A percentile compares a stretch with the other conserved stretches of the same genome.
Conservation (phyloP, 1,140 invertebrate genomes). For the Pantala flavescens region DNA sequence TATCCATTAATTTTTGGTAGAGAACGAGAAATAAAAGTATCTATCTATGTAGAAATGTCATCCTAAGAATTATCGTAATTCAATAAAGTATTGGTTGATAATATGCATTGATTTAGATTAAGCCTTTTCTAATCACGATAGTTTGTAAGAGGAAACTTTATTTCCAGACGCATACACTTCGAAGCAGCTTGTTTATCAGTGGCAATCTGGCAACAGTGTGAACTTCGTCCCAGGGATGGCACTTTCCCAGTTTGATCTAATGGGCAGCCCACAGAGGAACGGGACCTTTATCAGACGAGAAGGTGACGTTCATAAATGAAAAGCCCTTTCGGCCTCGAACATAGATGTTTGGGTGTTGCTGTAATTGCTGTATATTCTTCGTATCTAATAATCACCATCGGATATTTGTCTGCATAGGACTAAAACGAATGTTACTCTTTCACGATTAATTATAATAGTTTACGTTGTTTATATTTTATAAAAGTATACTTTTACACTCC, state of each 20-base stretch:
- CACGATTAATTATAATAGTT: too few relatives aligned
- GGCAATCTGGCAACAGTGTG: conserved; percentile 72
- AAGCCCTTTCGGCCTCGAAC: neutral
- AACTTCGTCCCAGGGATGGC: conserved; percentile 83
- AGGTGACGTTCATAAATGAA: conserved; percentile 38
- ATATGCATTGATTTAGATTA: neutral
- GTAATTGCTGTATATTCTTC: too few relatives aligned
- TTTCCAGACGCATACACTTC: conserved; percentile 79
- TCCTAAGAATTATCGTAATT: too few relatives aligned
- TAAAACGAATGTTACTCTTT: too few relatives aligned
- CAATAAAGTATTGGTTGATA: neutral
- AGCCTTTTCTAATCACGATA: neutral
- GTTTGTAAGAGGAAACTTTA: neutral
- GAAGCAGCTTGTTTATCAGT: conserved; percentile 78
- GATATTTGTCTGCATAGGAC: too few relatives aligned
- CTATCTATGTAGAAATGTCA: too few relatives aligned
- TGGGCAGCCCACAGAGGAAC: conserved; percentile 71
- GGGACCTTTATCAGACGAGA: conserved; percentile 64
- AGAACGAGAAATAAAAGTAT: too few relatives aligned
- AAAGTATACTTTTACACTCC: too few relatives aligned
- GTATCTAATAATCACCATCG: too few relatives aligned
- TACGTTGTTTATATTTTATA: too few relatives aligned
- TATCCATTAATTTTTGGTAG: too few relatives aligned
- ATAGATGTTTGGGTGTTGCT: too few relatives aligned
- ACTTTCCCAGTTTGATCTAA: conserved; percentile 83